Percentiles rank a stretch among this genome's conserved stretches.
These are phyloP conservation scores for Pseudomugil gertrudae DNA, from an alignment of 2,797 vertebrate species.

Conservation along the genomic window DNA sequence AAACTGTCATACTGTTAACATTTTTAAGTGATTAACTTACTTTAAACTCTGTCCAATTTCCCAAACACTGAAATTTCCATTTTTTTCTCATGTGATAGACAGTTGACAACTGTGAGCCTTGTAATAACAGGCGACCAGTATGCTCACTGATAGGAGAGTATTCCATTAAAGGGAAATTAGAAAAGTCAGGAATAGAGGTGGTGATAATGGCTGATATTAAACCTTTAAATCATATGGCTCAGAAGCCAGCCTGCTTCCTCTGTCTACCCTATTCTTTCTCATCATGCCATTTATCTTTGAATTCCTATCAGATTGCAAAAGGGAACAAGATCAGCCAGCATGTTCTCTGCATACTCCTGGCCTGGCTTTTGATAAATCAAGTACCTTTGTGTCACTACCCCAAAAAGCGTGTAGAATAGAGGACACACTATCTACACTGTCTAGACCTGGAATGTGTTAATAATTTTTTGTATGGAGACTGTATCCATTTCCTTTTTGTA, in stretches of 20 bases:
- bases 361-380: constrained; percentile 64
- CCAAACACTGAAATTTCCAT: constrained; percentile 50
- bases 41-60: constrained; percentile 48
- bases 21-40: constrained; percentile 41
- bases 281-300: constrained; percentile 36
- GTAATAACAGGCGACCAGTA: constrained; percentile 69
- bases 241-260: constrained; percentile 43
- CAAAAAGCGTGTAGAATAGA: constrained; percentile 43
- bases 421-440: constrained; percentile 37
- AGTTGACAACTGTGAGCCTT: constrained; percentile 52
- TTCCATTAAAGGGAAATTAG: constrained; percentile 76
- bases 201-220: constrained; percentile 78
- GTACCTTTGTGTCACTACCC: constrained; percentile 37
- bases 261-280: constrained; percentile 34
- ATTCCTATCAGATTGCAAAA: constrained; percentile 53
- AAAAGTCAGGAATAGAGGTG: constrained; percentile 73
- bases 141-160: constrained; percentile 74
- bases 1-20: constrained; percentile 16
- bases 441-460: constrained; percentile 38
- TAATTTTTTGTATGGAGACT: constrained; percentile 50
- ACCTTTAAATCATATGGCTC: constrained; percentile 73
- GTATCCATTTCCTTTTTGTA: background rate
- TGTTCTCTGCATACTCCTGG: constrained; percentile 47
- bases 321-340: constrained; percentile 52
- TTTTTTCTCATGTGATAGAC: constrained; percentile 55